Base-by-base conservation (phyloP, 37 sponge, comb jelly and placozoan genomes). In the Beroe ovata region DNA sequence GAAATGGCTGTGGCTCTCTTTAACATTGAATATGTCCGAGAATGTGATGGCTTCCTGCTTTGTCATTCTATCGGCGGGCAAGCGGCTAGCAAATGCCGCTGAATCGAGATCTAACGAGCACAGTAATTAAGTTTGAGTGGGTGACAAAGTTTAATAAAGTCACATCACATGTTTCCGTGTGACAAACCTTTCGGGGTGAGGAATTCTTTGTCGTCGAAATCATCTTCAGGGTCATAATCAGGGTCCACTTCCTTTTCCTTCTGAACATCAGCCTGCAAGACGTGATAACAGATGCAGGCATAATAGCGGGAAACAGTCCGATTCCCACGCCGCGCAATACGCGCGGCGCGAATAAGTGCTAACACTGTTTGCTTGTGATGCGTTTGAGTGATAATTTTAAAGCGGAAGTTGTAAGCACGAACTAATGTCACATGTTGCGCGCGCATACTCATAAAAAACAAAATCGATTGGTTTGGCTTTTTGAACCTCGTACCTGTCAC, bases 21-120 rank as follows among this genome's bases (percentile, higher is more conserved):
- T 89, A n/a, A 92, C 92, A 33, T 89, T 72, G 23, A 93, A 92
- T 0, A 95, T 90, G 59, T 96, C 95, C 1, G 92, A 71, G 90
- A 96, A 96, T 59, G 90, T 92, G 30, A 92, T 93, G 62, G 89
- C 89, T 77, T 96, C 97, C 92, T 94, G 94, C 64, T 93, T 92
- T 26, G 94, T 96, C 71, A 96, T 66, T 59, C 92, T 91, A 40
- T 93, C 91, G 60, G 95, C 92, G 0, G 95, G 94, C 72, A 96
- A 91, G 0, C 97, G 77, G 89, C 97, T 94, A 29, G 93, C 92
- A 69, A 95, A 94, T 8, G 97, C 97, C 26, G 97, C 95, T 36
- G 93, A 93, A 62, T 96, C 97, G 28, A 96, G 61, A 38, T 93
- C 96, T 94, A n/a, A n/a, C n/a, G n/a, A n/a, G n/a, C n/a, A n/a